Evolutionary conservation across 1,140 invertebrate species (phyloP).

Genomic region (Leptopilina clavipes): DNA sequence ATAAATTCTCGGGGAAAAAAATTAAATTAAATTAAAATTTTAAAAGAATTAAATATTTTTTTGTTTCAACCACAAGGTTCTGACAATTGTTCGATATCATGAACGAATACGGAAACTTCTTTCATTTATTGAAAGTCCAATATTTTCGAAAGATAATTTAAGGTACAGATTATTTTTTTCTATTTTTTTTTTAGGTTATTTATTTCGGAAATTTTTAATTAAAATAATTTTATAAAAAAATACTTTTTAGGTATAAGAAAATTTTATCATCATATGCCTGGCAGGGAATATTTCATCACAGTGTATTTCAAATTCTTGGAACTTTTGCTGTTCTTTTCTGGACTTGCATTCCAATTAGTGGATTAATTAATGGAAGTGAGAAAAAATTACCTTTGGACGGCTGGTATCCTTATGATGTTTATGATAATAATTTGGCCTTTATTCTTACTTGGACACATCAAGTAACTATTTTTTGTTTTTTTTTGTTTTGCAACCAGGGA

Average conservation of each 20-base stretch:
- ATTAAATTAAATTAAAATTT: too few relatives aligned
- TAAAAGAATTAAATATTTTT: too few relatives aligned
- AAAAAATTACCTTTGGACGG: constrained; percentile 1
- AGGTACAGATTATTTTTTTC: background rate
- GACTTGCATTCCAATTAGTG: background rate
- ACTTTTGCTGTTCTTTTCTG: background rate
- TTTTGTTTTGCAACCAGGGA: too few relatives aligned
- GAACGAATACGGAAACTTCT: background rate
- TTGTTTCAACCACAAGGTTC: too few relatives aligned
- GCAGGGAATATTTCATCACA: constrained; percentile 20
- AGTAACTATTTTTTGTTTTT: background rate
- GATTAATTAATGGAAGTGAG: background rate
- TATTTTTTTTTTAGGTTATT: background rate
- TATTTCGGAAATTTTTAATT: background rate
- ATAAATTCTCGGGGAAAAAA: too few relatives aligned
- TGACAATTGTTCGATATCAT: background rate
- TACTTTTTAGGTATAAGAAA: background rate
- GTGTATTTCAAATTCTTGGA: background rate
- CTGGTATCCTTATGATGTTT: background rate
- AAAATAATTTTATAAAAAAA: background rate
- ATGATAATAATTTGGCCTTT: background rate
- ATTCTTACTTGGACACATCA: background rate
- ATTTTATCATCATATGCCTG: background rate
- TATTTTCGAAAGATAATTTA: background rate
- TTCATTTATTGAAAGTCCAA: background rate